Percentiles rank a stretch among this genome's conserved stretches.
Evolutionary conservation across 2,888 invertebrate species (phyloP).

Genomic region (Tipula helvola): DNA sequence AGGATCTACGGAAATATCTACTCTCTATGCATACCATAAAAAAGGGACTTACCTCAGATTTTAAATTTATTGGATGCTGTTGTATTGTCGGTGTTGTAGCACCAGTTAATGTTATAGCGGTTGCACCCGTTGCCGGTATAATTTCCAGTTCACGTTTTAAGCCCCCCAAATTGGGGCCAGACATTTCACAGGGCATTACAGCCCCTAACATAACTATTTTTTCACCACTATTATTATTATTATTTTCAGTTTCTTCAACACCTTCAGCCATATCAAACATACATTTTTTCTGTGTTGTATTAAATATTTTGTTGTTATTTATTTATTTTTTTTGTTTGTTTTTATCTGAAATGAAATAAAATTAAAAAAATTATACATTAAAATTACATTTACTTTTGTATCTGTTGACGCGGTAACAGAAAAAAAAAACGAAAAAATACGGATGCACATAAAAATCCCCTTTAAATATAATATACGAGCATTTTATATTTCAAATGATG

Average conservation of each 20-base stretch:
- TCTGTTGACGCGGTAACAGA: not conserved
- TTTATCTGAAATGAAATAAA: not conserved
- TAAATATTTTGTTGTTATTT: not conserved
- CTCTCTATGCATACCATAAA: not conserved
- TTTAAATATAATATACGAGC: not conserved
- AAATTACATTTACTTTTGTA: not conserved
- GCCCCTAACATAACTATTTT: slow-evolving; percentile 33
- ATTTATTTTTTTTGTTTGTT: not conserved
- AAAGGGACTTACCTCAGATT: slow-evolving; percentile 22
- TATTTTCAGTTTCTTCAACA: slow-evolving; percentile 40
- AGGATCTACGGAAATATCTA: not conserved
- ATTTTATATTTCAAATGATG: not conserved
- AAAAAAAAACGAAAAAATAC: not conserved
- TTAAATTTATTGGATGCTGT: slow-evolving; percentile 24
- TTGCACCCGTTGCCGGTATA: slow-evolving; percentile 19
- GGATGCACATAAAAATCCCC: not conserved
- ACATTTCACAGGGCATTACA: slow-evolving; percentile 35
- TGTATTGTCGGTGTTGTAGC: slow-evolving; percentile 22
- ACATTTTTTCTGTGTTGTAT: slow-evolving; percentile 36
- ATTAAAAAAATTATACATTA: not conserved
- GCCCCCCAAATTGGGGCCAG: slow-evolving; percentile 30
- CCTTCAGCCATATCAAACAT: slow-evolving; percentile 65
- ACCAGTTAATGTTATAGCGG: slow-evolving; percentile 18
- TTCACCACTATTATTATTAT: slow-evolving; percentile 22
- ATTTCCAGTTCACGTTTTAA: slow-evolving; percentile 33